Conservation (phyloP, 2,113 vertebrate genomes). For the Hippocampus barbouri region DNA sequence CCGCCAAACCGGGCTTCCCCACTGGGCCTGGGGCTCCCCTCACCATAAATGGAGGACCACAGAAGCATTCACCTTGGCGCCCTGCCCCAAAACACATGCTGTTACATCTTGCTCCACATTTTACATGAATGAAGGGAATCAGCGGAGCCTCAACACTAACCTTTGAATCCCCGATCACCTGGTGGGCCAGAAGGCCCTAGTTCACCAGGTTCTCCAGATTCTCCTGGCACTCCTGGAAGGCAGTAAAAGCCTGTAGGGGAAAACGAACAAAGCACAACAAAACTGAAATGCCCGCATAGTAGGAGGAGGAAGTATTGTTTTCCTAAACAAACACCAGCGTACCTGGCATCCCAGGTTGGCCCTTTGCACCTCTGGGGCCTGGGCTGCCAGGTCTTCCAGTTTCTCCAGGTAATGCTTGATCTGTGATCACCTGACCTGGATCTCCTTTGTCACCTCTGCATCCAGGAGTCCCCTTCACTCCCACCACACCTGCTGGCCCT, state of each 20-base stretch:
- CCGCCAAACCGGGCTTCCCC: conserved; percentile 23
- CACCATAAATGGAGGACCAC: conserved; percentile 2
- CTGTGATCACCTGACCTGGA: conserved; percentile 25
- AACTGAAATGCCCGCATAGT: not conserved
- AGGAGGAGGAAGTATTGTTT: not conserved
- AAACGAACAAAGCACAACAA: too few relatives aligned
- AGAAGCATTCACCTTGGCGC: conserved; percentile 48
- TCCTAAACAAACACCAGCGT: not conserved
- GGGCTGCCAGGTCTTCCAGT: conserved; percentile 58
- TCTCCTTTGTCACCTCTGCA: conserved; percentile 66
- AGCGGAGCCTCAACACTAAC: conserved; percentile 29
- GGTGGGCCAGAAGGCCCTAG: conserved; percentile 39
- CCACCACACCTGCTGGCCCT: conserved; percentile 52
- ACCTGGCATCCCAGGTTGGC: conserved; percentile 57
- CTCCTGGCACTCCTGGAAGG: conserved; percentile 52
- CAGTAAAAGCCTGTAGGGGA: conserved; percentile 56
- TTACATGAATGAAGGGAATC: not conserved
- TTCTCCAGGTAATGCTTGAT: conserved; percentile 43
- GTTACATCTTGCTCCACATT: not conserved
- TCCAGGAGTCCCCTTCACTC: conserved; percentile 67
- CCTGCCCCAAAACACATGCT: conserved; percentile 43
- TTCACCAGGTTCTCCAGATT: conserved; percentile 45
- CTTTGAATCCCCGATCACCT: conserved; percentile 57
- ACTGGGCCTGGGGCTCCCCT: conserved; percentile 20
- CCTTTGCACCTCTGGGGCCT: conserved; percentile 51